A percentile compares a stretch with the other conserved stretches of the same genome.
These are phyloP conservation scores for Coptodon bakossiorum DNA, from an alignment of 2,113 vertebrate species.

Conservation along the genomic window DNA sequence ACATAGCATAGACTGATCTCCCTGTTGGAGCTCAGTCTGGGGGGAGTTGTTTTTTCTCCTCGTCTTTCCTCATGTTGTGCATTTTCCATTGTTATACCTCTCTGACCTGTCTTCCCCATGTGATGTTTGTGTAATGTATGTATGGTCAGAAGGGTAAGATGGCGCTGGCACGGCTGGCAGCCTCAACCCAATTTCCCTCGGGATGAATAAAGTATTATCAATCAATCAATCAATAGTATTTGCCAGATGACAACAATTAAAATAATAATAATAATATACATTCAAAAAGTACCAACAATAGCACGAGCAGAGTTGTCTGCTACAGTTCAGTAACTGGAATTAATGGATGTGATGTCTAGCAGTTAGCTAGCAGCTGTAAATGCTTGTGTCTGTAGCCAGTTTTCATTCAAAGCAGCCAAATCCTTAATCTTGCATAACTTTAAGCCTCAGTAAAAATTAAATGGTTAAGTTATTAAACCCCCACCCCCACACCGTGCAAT, in stretches of 20 bases:
- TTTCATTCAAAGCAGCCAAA: not conserved
- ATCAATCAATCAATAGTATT: not conserved
- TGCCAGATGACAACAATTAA: not conserved
- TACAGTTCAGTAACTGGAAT: not conserved
- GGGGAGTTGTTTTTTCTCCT: not conserved
- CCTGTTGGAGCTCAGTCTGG: not conserved
- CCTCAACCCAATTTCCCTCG: not conserved
- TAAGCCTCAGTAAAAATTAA: not conserved
- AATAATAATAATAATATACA: not conserved
- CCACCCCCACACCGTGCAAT: not conserved
- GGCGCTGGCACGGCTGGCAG: not conserved
- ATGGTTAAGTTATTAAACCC: not conserved
- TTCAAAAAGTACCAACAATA: not conserved
- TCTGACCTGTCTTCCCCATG: not conserved
- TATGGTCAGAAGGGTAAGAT: not conserved
- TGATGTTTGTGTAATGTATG: not conserved
- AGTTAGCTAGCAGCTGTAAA: not conserved
- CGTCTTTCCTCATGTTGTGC: not conserved
- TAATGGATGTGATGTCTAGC: not conserved
- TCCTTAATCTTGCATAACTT: not conserved
- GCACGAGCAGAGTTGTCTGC: not conserved
- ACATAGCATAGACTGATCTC: no score
- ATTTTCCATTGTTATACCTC: not conserved
- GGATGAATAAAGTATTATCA: not conserved
- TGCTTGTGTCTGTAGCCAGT: not conserved